A percentile compares a stretch with the other conserved stretches of the same genome.
These are phyloP conservation scores for Heteractis magnifica DNA, from an alignment of 92 coral and sea anemone genomes.

Conservation along the genomic window DNA sequence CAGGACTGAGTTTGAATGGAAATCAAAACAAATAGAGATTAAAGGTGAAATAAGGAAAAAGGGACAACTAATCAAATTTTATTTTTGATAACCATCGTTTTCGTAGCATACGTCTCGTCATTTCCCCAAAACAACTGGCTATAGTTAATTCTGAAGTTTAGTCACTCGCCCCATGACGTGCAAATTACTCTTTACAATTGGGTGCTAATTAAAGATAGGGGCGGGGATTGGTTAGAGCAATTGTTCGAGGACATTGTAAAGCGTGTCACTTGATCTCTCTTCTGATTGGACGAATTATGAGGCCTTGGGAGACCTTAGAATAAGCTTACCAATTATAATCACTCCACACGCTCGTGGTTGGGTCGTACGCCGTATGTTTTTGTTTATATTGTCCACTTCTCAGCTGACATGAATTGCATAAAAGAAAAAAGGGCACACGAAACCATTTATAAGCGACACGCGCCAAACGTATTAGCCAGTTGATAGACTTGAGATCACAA, in stretches of 20 bases:
- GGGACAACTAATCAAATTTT: not conserved
- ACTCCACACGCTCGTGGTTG: slow-evolving; percentile 73
- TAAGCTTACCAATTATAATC: slow-evolving; percentile 61
- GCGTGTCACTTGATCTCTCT: slow-evolving; percentile 50
- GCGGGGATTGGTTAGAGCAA: slow-evolving; percentile 75
- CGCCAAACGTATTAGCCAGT: slow-evolving; percentile 96
- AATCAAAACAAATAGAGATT: not conserved
- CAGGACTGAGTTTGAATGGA: not conserved
- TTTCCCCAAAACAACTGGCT: slow-evolving; percentile 20
- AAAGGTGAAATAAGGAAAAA: not conserved
- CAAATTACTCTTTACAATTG: slow-evolving; percentile 78
- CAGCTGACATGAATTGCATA: slow-evolving; percentile 96
- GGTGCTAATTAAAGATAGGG: slow-evolving; percentile 82
- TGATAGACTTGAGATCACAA: slow-evolving; percentile 50
- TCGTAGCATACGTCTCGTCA: not conserved
- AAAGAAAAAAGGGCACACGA: slow-evolving; percentile 99
- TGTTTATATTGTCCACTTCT: slow-evolving; percentile 99
- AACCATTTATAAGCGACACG: slow-evolving; percentile 95
- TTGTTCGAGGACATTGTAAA: slow-evolving; percentile 66
- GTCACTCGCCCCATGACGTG: slow-evolving; percentile 36
- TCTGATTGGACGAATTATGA: slow-evolving; percentile 59
- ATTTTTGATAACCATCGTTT: not conserved
- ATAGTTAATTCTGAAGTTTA: slow-evolving; percentile 15
- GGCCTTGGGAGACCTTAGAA: slow-evolving; percentile 56
- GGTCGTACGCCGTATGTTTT: slow-evolving; percentile 83